Conservation (phyloP, 1,140 invertebrate genomes). For the Trachymyrmex cornetzi region DNA sequence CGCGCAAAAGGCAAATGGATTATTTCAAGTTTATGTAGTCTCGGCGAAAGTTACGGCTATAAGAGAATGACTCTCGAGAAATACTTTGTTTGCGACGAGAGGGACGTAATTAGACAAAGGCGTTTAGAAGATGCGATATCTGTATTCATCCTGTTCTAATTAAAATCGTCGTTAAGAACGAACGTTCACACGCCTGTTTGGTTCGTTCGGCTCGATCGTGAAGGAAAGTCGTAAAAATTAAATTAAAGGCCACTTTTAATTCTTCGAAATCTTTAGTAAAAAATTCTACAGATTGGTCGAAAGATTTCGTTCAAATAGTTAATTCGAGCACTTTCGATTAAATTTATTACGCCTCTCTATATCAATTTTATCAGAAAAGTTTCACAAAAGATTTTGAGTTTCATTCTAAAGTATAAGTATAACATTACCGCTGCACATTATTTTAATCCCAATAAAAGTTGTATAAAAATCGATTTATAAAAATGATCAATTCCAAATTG, state of each 20-base stretch:
- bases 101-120: slow-evolving; percentile 17
- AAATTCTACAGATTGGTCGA: background rate
- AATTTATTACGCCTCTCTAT: background rate
- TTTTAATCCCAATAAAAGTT: background rate
- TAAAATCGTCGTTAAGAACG: slow-evolving; percentile 38
- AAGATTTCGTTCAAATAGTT: background rate
- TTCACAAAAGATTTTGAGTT: background rate
- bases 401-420: background rate
- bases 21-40: slow-evolving; percentile 47
- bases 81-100: slow-evolving; percentile 42
- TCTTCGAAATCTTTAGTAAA: background rate
- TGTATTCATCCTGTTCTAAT: slow-evolving; percentile 14
- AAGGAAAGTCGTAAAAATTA: background rate
- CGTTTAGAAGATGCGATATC: slow-evolving; percentile 4
- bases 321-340: background rate
- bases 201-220: background rate
- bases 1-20: slow-evolving; percentile 45
- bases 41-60: slow-evolving; percentile 27
- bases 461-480: background rate
- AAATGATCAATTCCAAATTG: background rate
- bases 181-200: background rate
- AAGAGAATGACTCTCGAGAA: slow-evolving; percentile 25
- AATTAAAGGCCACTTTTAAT: background rate
- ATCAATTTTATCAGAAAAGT: background rate
- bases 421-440: background rate